Conservation (phyloP, 2,797 vertebrate species). For the Phrynocephalus vlangalii region DNA sequence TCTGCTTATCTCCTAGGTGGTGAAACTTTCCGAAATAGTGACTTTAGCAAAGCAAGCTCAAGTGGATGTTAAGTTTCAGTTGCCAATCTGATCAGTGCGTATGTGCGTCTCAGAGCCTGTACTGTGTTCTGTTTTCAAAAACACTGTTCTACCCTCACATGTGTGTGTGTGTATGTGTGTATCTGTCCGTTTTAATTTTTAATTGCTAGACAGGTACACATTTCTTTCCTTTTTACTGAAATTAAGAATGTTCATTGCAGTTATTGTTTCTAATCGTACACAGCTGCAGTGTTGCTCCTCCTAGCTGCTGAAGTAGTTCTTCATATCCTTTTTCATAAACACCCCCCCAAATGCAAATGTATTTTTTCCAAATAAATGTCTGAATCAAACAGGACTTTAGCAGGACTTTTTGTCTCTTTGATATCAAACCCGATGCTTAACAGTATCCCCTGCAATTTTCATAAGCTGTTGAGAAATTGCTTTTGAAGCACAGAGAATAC, state of each 20-base stretch:
- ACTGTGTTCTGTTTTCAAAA: conserved; percentile 67
- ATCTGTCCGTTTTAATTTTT: conserved; percentile 53
- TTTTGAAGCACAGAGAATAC: conserved; percentile 1
- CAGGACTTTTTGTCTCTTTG: conserved; percentile 59
- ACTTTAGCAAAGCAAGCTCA: conserved; percentile 94
- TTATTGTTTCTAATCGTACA: conserved; percentile 54
- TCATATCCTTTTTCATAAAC: conserved; percentile 63
- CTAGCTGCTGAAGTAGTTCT: conserved; percentile 66
- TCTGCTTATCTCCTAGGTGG: conserved; percentile 84
- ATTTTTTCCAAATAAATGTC: conserved; percentile 71
- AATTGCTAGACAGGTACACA: conserved; percentile 63
- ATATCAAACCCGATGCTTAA: conserved; percentile 63
- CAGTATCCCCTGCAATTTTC: conserved; percentile 29
- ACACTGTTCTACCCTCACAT: conserved; percentile 65
- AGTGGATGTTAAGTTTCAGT: conserved; percentile 97
- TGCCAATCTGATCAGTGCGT: conserved; percentile 87
- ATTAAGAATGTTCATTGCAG: conserved; percentile 63
- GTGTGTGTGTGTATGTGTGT: not conserved
- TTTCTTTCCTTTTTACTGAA: conserved; percentile 67
- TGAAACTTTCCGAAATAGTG: conserved; percentile 98
- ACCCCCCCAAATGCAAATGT: conserved; percentile 66
- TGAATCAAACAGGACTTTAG: conserved; percentile 73
- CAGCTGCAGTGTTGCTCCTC: conserved; percentile 64
- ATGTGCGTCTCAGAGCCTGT: conserved; percentile 45
- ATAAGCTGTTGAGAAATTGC: not conserved